Evolutionary conservation across 92 coral and sea anemone genomes (phyloP), one percentile per base, ranked within the genome.

Genomic region (Parazoanthus darwini): DNA sequence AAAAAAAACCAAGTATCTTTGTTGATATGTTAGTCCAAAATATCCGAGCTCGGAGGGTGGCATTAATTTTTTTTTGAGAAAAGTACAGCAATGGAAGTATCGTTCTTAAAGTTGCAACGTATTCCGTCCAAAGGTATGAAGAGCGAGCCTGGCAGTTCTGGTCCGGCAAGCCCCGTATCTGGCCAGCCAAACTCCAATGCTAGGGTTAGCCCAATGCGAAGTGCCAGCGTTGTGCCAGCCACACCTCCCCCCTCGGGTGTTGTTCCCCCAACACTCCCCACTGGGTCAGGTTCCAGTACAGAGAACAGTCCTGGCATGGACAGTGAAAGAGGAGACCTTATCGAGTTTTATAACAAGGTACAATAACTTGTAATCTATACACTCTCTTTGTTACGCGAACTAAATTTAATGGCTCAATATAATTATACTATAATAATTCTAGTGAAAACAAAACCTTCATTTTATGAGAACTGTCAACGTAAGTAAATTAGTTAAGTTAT

Each of bases 321-420:
- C 74, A 92, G 93, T 22, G 99, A 96, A 82, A 92, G 99, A 71
- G 99, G 99, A 20, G 99, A 96, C 59, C 94, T 96, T 14, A 96
- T 96, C 54, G 99, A 96, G 85, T 96, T 96, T 81, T 96, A 96
- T 67, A 96, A 96, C 75, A 96, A 96, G 95, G 99, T 96, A 70
- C 29, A 71, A 18, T 54, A 25, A 73, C 14, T 33, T 11, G 23
- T 11, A 38, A 54, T 36, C 36, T 78, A 0, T 6, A 15, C 25
- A 44, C 35, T 8, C 82, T 4, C 2, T 3, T 48, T 29, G 33
- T 22, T 20, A 35, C 39, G 83, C 38, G 42, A 39, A 39, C 42
- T 39, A 44, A 29, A 3, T 14, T 25, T 46, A 14, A 10, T 42
- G 16, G n/a, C 16, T n/a, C 26, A 23, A 20, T 4, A 44, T 9